phyloP scores from a whole-genome alignment of 1,140 invertebrate genomes.

The Battus philenor region DNA sequence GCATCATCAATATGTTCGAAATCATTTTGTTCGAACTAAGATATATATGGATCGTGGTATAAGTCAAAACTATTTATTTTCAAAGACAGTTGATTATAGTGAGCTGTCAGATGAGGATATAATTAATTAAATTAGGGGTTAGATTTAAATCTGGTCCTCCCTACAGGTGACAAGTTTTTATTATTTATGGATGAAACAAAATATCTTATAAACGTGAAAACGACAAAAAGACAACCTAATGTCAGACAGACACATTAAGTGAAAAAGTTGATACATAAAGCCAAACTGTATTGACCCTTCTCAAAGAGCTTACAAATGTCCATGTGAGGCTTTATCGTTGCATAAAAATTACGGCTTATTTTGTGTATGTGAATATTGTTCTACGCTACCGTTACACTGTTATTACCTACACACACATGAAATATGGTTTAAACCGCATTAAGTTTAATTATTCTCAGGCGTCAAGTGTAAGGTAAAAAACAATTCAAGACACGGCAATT shows the following conservation, averaged over 20 bases:
- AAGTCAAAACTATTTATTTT: too few relatives aligned
- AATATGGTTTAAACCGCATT: conserved; percentile 12
- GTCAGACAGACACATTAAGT: conserved; percentile 26
- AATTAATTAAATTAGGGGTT: too few relatives aligned
- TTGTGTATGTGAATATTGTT: conserved; percentile 18
- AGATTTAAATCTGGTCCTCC: too few relatives aligned
- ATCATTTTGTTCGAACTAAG: too few relatives aligned
- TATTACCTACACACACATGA: conserved; percentile 6
- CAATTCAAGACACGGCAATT: conserved; percentile 50
- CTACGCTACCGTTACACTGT: conserved; percentile 1
- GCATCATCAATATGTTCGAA: too few relatives aligned
- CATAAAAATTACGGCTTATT: conserved; percentile 54
- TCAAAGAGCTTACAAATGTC: conserved; percentile 57
- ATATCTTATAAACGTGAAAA: conserved; percentile 14
- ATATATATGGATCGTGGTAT: too few relatives aligned
- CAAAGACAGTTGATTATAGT: too few relatives aligned
- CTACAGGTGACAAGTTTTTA: too few relatives aligned
- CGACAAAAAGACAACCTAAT: conserved; percentile 21
- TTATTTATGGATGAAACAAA: too few relatives aligned
- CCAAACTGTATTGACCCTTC: conserved; percentile 60
- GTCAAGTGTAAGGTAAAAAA: conserved; percentile 27
- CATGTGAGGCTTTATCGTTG: conserved; percentile 48
- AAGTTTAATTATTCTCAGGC: conserved; percentile 16
- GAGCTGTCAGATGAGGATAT: too few relatives aligned
- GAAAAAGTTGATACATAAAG: conserved; percentile 61